Evolutionary conservation across 1,140 invertebrate species (phyloP), one percentile per base, ranked within the genome.

Genomic region (Theocolax elegans): DNA sequence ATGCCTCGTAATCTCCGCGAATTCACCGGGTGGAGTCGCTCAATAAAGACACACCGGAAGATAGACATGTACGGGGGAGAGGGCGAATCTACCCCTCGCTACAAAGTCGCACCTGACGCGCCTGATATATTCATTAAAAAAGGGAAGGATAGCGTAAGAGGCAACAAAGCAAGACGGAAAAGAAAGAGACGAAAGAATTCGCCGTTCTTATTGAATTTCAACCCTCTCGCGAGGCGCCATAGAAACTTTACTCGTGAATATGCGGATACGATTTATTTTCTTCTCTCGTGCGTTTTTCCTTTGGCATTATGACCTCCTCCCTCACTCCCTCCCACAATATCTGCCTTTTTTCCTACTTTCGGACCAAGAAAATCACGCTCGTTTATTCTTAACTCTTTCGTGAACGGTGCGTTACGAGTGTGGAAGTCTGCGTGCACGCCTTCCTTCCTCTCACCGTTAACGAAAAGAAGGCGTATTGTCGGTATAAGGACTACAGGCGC

Each of bases 161-260:
- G 25, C n/a, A 70, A 21, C 1, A n/a, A 31, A 46, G 35, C 19
- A 38, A 31, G n/a, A 3, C 15, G 1, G 3, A 17, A 44, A 17
- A 35, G 29, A 17, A 49, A 63, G 29, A 63, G 53, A 49, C 44
- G 29, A 46, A 40, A 54, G 54, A 25, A 23, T 21, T 38, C 35
- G 48, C 40, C 29, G 46, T 13, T 64, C 60, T 71, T 68, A 73
- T 73, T 73, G 67, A 73, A 73, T 73, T 71, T 44, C 51, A 21
- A 31, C 56, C 44, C 56, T 44, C 23, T 7, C 25, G 29, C 25
- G n/a, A 40, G 44, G n/a, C 67, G 25, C 67, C 48, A 49, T 44
- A 49, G 38, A 71, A 74, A 74, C 42, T 74, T 74, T 67, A 13
- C 72, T 74, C 63, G 54, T 71, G 72, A 74, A 74, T 74, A 73